phyloP scores from a whole-genome alignment of 2,888 invertebrate genomes.

The Meiosimyza decipiens region DNA sequence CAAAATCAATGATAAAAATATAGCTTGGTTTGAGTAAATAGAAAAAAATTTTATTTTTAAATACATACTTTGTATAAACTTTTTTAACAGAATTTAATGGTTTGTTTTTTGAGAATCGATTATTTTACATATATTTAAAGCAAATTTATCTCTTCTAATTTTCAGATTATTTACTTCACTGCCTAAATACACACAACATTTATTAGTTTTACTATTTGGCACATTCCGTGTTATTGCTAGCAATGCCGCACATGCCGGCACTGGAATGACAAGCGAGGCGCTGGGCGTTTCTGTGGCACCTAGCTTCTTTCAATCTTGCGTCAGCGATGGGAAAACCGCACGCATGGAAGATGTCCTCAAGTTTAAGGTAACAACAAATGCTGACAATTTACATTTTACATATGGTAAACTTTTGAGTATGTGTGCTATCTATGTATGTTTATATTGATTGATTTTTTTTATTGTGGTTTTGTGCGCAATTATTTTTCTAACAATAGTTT shows the following conservation, averaged over 20 bases:
- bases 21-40: background rate
- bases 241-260: constrained; percentile 88
- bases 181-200: constrained; percentile 90
- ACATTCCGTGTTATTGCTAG: constrained; percentile 96
- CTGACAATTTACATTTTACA: background rate
- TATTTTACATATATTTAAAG: background rate
- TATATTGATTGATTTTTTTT: too few species aligned
- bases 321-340: constrained; percentile 93
- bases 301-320: constrained; percentile 95
- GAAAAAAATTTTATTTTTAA: constrained; percentile 14
- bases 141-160: constrained; percentile 23
- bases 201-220: constrained; percentile 94
- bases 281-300: constrained; percentile 95
- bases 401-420: too few species aligned
- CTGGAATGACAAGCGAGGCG: constrained; percentile 95
- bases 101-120: too few species aligned
- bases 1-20: background rate
- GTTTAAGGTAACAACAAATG: constrained; percentile 80
- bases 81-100: too few species aligned
- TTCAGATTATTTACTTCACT: constrained; percentile 86
- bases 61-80: too few species aligned
- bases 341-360: constrained; percentile 95
- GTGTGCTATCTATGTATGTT: too few species aligned
- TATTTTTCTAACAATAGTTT: constrained; percentile 5
- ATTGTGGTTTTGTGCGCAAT: background rate